Base-by-base conservation (phyloP, 1,140 invertebrate species). In the Drosophila dunni region DNA sequence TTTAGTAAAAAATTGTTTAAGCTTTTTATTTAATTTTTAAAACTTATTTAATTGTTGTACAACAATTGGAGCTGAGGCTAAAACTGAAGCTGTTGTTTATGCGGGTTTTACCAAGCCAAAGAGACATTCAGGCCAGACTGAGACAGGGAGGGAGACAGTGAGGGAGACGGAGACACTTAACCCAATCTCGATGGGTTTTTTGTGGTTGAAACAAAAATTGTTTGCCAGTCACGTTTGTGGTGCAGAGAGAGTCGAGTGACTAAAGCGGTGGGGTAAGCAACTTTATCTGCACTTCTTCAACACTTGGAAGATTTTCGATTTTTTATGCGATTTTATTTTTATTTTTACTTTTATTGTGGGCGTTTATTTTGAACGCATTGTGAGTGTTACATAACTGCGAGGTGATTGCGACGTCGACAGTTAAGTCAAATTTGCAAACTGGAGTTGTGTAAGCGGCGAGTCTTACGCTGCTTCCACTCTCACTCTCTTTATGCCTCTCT, bases 141-240 rank as follows among this genome's bases (percentile, higher is more conserved):
- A 1, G 15, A 33, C 0, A 10, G 36, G 13, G 34, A 17, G 9
- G 3, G 13, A 46, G 17, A 46, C 17, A 9, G 15, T 9, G 44
- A 15, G 24, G 20, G 15, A 17, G 34, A 62, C 42, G 15, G 11
- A 20, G 45, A 64, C 61, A 79, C 74, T 81, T 82, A 77, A 81
- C 57, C 65, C 77, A 65, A 80, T 76, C 73, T 77, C 64, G 62
- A 61, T 80, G 72, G 73, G 68, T 72, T 69, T 76, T 51, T 66
- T 83, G 81, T 68, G 73, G 76, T 71, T 84, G 62, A 85, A 80
- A 81, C 70, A 51, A 63, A 85, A 84, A 85, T 77, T 84, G 81
- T 85, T 78, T 81, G 81, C 81, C 74, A 85, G 81, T 84, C 81
- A 84, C 81, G 81, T 84, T 81, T 84, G 75, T 84, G 80, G 51